Evolutionary conservation across 1,140 invertebrate genomes (phyloP), one percentile per base, ranked within the genome.

Genomic region (Sycobia sp.): DNA sequence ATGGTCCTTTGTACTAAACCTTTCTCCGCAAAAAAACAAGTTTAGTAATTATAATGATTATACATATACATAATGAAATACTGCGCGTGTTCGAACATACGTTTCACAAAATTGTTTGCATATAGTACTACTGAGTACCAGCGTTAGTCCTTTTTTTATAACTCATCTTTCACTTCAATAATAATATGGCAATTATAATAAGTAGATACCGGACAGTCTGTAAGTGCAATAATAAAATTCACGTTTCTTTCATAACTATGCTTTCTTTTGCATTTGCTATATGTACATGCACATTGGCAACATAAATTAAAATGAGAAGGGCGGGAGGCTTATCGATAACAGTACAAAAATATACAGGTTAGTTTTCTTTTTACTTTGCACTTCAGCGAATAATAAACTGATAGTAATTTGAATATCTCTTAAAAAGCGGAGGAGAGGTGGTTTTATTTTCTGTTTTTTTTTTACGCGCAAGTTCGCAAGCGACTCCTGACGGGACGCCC

Each of bases 321-420:
- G 44, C 43, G 20, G 10, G 18, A 16, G 20, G 59, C 50, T 67
- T 61, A 65, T 60, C 41, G 60, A 63, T 67, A 67, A 69, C 62
- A 58, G 59, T 72, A 72, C 53, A 72, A 69, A 72, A 71, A 72
- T 70, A 70, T 69, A 69, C 66, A 69, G 32, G 27, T 63, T 16
- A 34, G 20, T 61, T 60, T 18, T 56, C 55, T 16, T 65, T 38
- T 67, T 50, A 65, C 60, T 63, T 66, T 68, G 54, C 64, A 54
- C 14, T 55, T 41, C 29, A 44, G 34, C 56, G 8, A 58, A 60
- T 56, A 53, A 65, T 66, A 29, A 66, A n/a, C n/a, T n/a, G n/a
- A n/a, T n/a, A n/a, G n/a, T n/a, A n/a, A n/a, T n/a, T n/a, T n/a
- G n/a, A n/a, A n/a, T n/a, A n/a, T n/a, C n/a, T n/a, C n/a, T n/a